Evolutionary conservation across 2,888 invertebrate species (phyloP), one percentile per base, ranked within the genome.

Genomic region (Athalia circularis): DNA sequence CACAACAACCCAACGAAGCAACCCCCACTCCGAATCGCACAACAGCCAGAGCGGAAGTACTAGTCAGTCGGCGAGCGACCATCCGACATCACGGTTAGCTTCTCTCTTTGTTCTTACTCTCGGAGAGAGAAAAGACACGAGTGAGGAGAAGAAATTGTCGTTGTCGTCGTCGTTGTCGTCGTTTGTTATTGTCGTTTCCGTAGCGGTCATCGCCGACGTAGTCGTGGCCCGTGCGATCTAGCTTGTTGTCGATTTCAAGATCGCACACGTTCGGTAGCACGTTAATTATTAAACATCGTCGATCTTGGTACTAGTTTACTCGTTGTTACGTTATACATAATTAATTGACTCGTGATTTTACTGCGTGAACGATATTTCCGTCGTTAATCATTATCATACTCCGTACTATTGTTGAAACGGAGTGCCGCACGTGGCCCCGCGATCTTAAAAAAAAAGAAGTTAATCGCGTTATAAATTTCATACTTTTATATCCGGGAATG

Each of bases 21-120:
- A 86, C 87, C 88, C 88, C 88, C 81, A 87, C 88, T 87, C 89
- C 88, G 87, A 90, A 90, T 90, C 89, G 89, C 90, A 90, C 90
- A 90, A 90, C 90, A 90, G 90, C 89, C 85, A 87, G 87, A 89
- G 86, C 90, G 90, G 90, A 90, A 90, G 89, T 90, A 83, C 87
- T 89, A 90, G 90, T 90, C 90, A 90, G 90, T 90, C 89, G 90
- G 89, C 89, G 90, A 90, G 90, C 90, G 90, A 90, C 90, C 90
- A 90, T 90, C 88, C 90, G 88, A 89, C 89, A 88, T 89, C 86
- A 89, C 90, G 90, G 89, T 89, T 90, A 87, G 87, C 87, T 86
- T 88, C 86, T 88, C 86, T 86, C 83, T 83, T 85, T 86, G 85
- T 85, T 85, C 86, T 86, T 85, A 85, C 80, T 78, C 79, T 79